A percentile compares a stretch with the other conserved stretches of the same genome.
Evolutionary conservation across 2,113 vertebrate species (phyloP).

Genomic region (Protobothrops mucrosquamatus): DNA sequence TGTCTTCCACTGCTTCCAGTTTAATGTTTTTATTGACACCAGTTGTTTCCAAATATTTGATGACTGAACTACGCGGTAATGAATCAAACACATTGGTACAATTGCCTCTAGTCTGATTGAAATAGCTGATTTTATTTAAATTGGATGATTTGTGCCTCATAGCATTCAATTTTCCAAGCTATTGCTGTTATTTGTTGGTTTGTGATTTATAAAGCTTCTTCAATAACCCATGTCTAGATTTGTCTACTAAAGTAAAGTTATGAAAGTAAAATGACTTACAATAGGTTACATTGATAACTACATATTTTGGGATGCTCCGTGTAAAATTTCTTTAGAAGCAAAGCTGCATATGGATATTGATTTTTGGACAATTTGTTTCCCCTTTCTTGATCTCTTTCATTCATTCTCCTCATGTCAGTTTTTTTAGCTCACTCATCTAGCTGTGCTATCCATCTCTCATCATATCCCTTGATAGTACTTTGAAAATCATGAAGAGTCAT

Average conservation of each 20-base stretch:
- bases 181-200: neutral
- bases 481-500: neutral
- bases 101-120: neutral
- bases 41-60: neutral
- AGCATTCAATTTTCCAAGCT: neutral
- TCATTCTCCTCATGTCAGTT: neutral
- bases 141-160: neutral
- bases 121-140: neutral
- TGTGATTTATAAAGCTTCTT: neutral
- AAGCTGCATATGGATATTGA: neutral
- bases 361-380: neutral
- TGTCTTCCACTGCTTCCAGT: neutral
- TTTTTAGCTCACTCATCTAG: neutral
- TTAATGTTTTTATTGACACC: neutral
- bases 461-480: neutral
- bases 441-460: neutral
- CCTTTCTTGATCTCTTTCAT: neutral
- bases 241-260: neutral
- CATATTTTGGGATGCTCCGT: neutral
- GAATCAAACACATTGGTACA: neutral
- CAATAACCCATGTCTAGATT: neutral
- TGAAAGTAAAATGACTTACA: neutral
- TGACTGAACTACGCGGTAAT: neutral
- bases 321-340: neutral
- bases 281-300: neutral